Evolutionary conservation across 2,113 vertebrate species (phyloP), one percentile per base, ranked within the genome.

Genomic region (Glaucidium brasilianum): DNA sequence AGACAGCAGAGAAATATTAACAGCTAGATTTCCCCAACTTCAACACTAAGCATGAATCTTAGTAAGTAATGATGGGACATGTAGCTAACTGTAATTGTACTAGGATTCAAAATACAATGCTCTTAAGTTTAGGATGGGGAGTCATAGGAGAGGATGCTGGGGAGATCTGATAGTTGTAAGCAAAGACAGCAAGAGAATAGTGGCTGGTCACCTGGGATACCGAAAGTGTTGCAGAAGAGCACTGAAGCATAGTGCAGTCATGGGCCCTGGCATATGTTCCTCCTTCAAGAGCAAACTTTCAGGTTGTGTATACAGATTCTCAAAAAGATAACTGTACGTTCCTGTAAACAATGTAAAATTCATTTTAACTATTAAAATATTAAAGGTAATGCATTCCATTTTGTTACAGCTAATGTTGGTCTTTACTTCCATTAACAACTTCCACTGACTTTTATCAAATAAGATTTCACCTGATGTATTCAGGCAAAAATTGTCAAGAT

Each of bases 1-100:
- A 97, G 84, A 95, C 90, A 96, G 90, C 84, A 79, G 77, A 82
- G 91, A 94, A 97, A 96, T 90, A 92, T 76, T 92, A 93, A 88
- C 73, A 88, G 67, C 39, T 39, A 45, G 35, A 56, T 67, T 74
- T 82, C 34, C 56, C 43, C 37, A 90, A 29, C 80, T 74, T 87
- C 43, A 82, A n/a, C 34, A 11, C 14, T 52, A 39, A 85, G 41
- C 32, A 35, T 56, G 2, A 49, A 10, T 50, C 63, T 89, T 32
- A 62, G 85, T 19, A 78, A 52, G 43, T 22, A 62, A 76, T 10
- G 73, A 76, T 10, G 73, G 55, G 68, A 67, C n/a, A n/a, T 0
- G 2, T 17, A 83, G 16, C 84, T 63, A 41, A 39, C 32, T 7
- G 3, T 67, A 74, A 72, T n/a, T 43, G n/a, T 64, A 52, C 12